A percentile compares a stretch with the other conserved stretches of the same genome.
Evolutionary conservation across 2,797 vertebrate species (phyloP).

Genomic region (Sebastolobus alascanus): DNA sequence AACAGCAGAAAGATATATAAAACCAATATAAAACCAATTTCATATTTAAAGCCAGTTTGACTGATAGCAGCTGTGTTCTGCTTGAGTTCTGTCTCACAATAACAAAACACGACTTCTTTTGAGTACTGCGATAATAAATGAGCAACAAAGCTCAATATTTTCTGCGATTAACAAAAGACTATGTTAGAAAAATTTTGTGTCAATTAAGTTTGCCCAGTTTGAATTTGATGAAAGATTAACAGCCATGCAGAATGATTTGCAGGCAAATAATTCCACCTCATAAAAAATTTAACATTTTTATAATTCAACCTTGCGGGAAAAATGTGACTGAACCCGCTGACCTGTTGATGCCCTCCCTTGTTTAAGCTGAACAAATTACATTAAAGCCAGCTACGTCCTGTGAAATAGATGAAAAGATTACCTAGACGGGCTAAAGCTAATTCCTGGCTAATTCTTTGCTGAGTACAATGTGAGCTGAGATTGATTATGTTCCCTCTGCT

Average conservation of each 20-base stretch:
- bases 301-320: slow-evolving; percentile 12
- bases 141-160: slow-evolving; percentile 11
- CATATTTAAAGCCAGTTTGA: slow-evolving; percentile 34
- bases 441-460: slow-evolving; percentile 32
- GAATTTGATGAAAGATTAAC: slow-evolving; percentile 9
- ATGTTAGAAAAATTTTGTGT: background rate
- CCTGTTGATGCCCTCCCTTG: slow-evolving; percentile 12
- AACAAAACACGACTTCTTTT: slow-evolving; percentile 5
- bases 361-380: slow-evolving; percentile 27
- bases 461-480: slow-evolving; percentile 34
- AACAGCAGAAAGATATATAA: slow-evolving; percentile 26
- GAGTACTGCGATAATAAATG: background rate
- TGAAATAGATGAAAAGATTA: slow-evolving; percentile 45
- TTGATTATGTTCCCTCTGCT: slow-evolving; percentile 21
- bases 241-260: slow-evolving; percentile 4
- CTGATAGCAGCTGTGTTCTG: slow-evolving; percentile 4
- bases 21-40: slow-evolving; percentile 53
- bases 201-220: background rate
- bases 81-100: slow-evolving; percentile 10
- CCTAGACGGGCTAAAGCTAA: slow-evolving; percentile 12
- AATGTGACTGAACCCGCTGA: slow-evolving; percentile 28
- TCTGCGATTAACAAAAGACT: slow-evolving; percentile 20
- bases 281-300: slow-evolving; percentile 25
- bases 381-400: background rate
- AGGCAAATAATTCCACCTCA: slow-evolving; percentile 27